Base-by-base conservation (phyloP, 2,113 vertebrate genomes). In the Grantiella picta region DNA sequence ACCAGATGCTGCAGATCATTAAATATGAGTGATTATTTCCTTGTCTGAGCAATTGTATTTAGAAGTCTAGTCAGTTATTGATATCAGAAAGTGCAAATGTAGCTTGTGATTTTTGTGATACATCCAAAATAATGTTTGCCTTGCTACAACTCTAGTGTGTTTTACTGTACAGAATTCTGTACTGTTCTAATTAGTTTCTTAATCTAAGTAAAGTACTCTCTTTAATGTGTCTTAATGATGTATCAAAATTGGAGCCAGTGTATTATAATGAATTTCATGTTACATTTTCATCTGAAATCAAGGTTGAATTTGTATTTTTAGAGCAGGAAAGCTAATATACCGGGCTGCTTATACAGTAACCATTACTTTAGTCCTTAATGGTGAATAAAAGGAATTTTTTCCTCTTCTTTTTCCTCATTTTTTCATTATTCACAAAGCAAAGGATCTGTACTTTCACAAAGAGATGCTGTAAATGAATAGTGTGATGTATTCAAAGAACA, bases 401-500 rank as follows among this genome's bases (percentile, higher is more conserved):
- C 5, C 1, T 3, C 1, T 6, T 53, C 5, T 15, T 21, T 14
- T 2, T 3, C 15, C 14, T 5, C 12, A 14, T 33, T 61, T 66
- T 42, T 70, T 63, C 10, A 19, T 42, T 25, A 33, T 49, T 83
- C 22, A 17, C 12, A 36, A 61, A 50, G n/a, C 18, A 81, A 28
- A 72, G 60, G 40, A 50, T 93, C 49, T 83, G 15, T 86, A 8
- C 83, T 82, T 84, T 86, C 57, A 72, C 69, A 65, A 79, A 86
- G 50, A 69, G 21, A 4, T 53, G 12, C 38, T 94, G 20, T 61
- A 92, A 87, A 79, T 61, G 36, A 83, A 53, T 69, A 35, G 7
- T 86, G 65, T 90, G 64, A 59, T 97, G 71, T 92, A 49, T 52
- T 95, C 31, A 33, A 57, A 94, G 61, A 77, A 52, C 71, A 68